Evolutionary conservation across 2,797 vertebrate genomes (phyloP).

Genomic region (Prionace glauca): DNA sequence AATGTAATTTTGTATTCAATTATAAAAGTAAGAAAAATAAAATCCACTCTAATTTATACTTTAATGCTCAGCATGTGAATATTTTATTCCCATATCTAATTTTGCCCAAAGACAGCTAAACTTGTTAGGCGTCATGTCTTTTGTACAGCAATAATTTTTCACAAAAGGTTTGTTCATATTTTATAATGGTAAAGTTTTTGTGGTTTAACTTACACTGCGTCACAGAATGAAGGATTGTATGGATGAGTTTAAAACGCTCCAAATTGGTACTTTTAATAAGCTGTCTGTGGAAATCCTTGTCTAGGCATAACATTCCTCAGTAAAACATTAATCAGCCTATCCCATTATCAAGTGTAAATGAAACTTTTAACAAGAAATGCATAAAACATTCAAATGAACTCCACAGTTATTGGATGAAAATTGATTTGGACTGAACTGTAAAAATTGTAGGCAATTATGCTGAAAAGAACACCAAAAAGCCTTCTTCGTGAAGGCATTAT

Average conservation of each 20-base stretch:
- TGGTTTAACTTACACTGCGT: constrained; percentile 3
- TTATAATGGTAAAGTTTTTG: constrained; percentile 29
- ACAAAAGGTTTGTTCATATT: constrained; percentile 19
- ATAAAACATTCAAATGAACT: constrained; percentile 34
- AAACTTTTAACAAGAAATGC: constrained; percentile 17
- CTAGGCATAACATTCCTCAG: constrained; percentile 9
- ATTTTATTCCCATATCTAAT: constrained; percentile 23
- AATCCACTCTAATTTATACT: background rate
- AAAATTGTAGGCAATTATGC: background rate
- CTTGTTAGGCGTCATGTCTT: background rate
- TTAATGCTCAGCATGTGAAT: constrained; percentile 17
- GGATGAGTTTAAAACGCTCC: constrained; percentile 2
- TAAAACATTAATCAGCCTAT: constrained; percentile 18
- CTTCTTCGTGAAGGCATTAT: background rate
- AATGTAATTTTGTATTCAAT: constrained; percentile 1
- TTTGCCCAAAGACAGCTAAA: background rate
- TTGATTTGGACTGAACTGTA: constrained; percentile 26
- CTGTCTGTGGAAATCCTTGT: background rate
- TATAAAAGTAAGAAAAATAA: constrained; percentile 6
- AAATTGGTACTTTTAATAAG: constrained; percentile 35
- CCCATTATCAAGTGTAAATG: constrained; percentile 16
- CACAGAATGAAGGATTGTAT: background rate
- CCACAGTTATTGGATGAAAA: background rate
- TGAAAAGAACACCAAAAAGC: background rate
- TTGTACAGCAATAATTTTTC: background rate